Evolutionary conservation across 2,113 vertebrate genomes (phyloP), one percentile per base, ranked within the genome.

Genomic region (Myxocyprinus asiaticus): DNA sequence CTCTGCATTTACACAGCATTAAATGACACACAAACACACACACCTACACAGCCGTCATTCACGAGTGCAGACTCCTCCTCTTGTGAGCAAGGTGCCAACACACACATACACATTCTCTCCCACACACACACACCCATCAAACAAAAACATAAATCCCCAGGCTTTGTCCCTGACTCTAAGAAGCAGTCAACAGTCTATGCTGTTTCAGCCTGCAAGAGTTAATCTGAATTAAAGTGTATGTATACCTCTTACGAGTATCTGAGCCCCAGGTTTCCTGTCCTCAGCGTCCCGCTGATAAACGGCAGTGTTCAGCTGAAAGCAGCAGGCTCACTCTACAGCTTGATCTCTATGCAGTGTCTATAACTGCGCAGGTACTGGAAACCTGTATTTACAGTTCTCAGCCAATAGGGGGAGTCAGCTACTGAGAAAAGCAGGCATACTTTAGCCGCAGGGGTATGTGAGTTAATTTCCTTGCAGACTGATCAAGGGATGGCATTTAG

Each of bases 321-420:
- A 33, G 22, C 22, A 33, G 22, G 22, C 74, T 76, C 62, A 53
- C 62, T 76, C 72, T 76, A 65, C 50, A 76, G 74, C 88, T 87
- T 72, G 86, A 78, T 85, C 61, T 58, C 71, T 76, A 58, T 0
- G 11, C 82, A 87, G 88, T 81, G 70, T 81, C 76, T 81, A 78
- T 4, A 68, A 78, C 86, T 79, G 88, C 80, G 86, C 83, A 85
- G 80, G 82, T 88, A 51, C 81, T 82, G 79, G 79, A 69, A 75
- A 68, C 45, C 74, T 93, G 94, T 87, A 91, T 77, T 94, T 88
- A 67, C 88, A 48, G 42, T 0, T 9, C 65, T 71, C 5, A 0
- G 72, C 92, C 95, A 94, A 92, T 9, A 84, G 94, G 86, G 90
- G 95, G 95, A 88, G 88, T 88, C 87, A 90, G 75, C 88, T 78